These are phyloP conservation scores for Euleptes europaea DNA, from an alignment of 2,113 vertebrate genomes.

Conservation along the genomic window DNA sequence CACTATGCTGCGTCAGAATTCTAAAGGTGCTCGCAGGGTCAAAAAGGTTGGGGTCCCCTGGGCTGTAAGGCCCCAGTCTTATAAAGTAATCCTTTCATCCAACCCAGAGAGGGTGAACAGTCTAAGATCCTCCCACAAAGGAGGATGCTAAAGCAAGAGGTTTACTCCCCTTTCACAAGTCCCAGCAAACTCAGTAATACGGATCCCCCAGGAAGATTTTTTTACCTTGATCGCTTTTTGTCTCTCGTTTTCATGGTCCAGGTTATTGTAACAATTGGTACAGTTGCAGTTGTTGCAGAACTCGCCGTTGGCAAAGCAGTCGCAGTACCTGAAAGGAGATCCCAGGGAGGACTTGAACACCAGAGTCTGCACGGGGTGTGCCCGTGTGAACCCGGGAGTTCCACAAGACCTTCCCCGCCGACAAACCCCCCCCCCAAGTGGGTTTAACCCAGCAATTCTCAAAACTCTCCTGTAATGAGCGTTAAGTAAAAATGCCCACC, in stretches of 20 bases:
- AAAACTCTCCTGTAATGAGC: not conserved
- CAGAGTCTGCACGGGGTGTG: accelerated
- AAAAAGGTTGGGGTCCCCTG: too few relatives aligned
- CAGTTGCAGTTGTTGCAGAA: conserved; percentile 99
- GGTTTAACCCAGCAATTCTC: not conserved
- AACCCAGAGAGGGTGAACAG: not conserved
- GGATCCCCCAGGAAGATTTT: not conserved
- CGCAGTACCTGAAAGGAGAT: conserved; percentile 87
- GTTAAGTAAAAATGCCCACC: not conserved
- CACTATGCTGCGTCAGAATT: too few relatives aligned
- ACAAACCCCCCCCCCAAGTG: not conserved
- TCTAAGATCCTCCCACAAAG: not conserved
- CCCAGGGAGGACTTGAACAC: conserved; percentile 1
- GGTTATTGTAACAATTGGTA: conserved; percentile 98
- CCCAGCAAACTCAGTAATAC: not conserved
- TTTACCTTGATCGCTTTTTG: conserved; percentile 97
- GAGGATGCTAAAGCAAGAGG: not conserved
- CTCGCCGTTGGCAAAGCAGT: conserved; percentile 98
- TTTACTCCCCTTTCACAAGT: not conserved
- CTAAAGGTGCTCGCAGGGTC: too few relatives aligned
- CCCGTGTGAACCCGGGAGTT: not conserved
- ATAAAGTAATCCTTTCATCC: accelerated
- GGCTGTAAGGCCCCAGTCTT: not conserved
- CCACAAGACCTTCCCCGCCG: not conserved
- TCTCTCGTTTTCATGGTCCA: conserved; percentile 95